Evolutionary conservation across 2,113 vertebrate species (phyloP).

Genomic region (Entosphenus tridentatus): DNA sequence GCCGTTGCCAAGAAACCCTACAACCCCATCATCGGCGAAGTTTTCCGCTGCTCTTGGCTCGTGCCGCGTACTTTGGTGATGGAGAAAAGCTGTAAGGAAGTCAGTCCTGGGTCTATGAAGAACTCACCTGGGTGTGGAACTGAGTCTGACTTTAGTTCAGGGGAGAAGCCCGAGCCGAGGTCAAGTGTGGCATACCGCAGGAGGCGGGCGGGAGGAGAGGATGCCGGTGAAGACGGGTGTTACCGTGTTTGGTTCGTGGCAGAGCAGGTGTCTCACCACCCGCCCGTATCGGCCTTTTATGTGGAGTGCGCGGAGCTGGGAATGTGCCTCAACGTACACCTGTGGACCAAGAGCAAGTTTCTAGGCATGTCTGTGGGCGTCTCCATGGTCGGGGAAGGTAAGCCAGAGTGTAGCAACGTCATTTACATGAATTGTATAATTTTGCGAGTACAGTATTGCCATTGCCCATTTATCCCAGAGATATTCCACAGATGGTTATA

Average conservation of each 20-base stretch:
- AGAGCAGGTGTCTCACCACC: conserved; percentile 93
- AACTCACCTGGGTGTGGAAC: too few relatives aligned
- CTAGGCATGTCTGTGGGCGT: conserved; percentile 98
- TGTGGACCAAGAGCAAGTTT: conserved; percentile 99
- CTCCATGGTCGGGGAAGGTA: conserved; percentile 88
- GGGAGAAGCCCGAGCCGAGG: conserved; percentile 12
- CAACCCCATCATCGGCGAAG: conserved; percentile 92
- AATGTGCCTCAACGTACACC: conserved; percentile 77
- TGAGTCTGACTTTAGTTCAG: neutral
- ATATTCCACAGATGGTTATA: neutral
- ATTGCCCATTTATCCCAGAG: neutral
- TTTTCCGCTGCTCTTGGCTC: conserved; percentile 89
- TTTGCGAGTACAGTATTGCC: too few relatives aligned
- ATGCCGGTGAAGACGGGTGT: conserved; percentile 17
- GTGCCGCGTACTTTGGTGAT: conserved; percentile 17
- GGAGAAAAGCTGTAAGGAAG: too few relatives aligned
- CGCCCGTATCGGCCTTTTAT: conserved; percentile 92
- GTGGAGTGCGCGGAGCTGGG: conserved; percentile 65
- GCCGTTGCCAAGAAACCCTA: conserved; percentile 96
- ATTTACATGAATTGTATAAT: too few relatives aligned
- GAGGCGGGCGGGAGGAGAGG: conserved; percentile 13
- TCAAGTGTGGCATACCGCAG: conserved; percentile 14
- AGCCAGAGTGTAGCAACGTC: conserved; percentile 10
- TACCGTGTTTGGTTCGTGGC: conserved; percentile 69
- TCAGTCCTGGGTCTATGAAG: too few relatives aligned